These are phyloP conservation scores for Carpatolechia fugitivella DNA, from an alignment of 2,888 invertebrate species.

Conservation along the genomic window DNA sequence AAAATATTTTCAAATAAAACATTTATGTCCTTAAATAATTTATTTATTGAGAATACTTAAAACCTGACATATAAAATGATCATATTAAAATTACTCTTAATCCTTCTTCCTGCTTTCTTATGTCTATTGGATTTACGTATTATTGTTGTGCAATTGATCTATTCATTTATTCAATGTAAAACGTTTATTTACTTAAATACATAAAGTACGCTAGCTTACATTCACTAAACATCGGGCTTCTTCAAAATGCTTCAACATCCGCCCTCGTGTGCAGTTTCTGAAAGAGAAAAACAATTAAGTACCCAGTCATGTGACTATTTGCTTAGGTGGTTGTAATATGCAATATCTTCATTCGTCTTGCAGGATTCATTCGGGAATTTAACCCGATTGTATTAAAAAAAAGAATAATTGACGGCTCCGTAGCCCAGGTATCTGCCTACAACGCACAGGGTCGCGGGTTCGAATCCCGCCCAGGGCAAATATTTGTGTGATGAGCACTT, in stretches of 20 bases:
- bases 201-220: slow-evolving; percentile 6
- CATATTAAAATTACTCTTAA: slow-evolving; percentile 29
- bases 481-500: no score
- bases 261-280: not conserved
- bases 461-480: no score
- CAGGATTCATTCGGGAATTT: no score
- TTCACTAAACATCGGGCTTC: not conserved
- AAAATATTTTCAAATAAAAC: slow-evolving; percentile 30
- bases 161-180: slow-evolving; percentile 6
- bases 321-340: no score
- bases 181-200: not conserved
- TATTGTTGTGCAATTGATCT: slow-evolving; percentile 25
- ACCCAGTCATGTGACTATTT: no score
- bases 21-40: slow-evolving; percentile 24
- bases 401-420: no score
- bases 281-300: not conserved
- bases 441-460: no score
- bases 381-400: no score
- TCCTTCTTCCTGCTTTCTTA: slow-evolving; percentile 17
- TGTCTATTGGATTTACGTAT: slow-evolving; percentile 26
- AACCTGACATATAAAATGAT: slow-evolving; percentile 46
- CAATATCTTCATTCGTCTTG: no score
- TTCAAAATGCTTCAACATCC: not conserved
- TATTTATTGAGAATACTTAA: slow-evolving; percentile 39
- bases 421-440: no score